Evolutionary conservation across 2,113 vertebrate genomes (phyloP), one percentile per base, ranked within the genome.

Genomic region (Platycercus adscitus): DNA sequence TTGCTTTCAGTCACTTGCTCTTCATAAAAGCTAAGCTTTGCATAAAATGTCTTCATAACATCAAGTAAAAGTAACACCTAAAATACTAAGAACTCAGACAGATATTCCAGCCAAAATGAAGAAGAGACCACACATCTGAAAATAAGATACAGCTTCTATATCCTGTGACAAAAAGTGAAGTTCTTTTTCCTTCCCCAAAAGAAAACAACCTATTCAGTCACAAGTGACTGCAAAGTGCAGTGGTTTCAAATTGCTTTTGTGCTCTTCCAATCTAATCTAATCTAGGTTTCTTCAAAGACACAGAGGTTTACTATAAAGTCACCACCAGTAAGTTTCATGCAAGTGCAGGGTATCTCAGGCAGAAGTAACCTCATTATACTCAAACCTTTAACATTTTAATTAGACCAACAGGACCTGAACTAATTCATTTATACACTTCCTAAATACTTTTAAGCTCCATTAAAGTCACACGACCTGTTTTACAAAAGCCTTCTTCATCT

Each of bases 341-440:
- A 55, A 35, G 10, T 9, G 1, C 9, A 69, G 3, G 0, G 0
- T 8, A 4, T 12, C 23, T 39, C 17, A 37, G 12, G 9, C 50
- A 72, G 37, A 72, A 26, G 3, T 17, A 71, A 21, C 23, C 19
- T 26, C 37, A 6, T 28, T 56, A 18, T 13, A 17, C 17, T 28
- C 4, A 56, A 33, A 50, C 35, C 15, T 6, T 43, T 47, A 16
- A 13, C n/a, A 44, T 31, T 77, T 84, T 63, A 65, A 6, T 69
- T 39, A 39, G 19, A 47, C 3, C 3, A 56, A 10, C 15, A 28
- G 17, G 13, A 72, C 28, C 58, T 21, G 47, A 87, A 52, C 9
- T 28, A 39, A 41, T 55, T 49, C 8, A 50, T 68, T 72, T 55
- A 41, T 39, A 39, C 2, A 12, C 53, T 61, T 63, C 28, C 46